Conservation (phyloP, 1,140 invertebrate species). For the Drosophila nigrodunni region DNA sequence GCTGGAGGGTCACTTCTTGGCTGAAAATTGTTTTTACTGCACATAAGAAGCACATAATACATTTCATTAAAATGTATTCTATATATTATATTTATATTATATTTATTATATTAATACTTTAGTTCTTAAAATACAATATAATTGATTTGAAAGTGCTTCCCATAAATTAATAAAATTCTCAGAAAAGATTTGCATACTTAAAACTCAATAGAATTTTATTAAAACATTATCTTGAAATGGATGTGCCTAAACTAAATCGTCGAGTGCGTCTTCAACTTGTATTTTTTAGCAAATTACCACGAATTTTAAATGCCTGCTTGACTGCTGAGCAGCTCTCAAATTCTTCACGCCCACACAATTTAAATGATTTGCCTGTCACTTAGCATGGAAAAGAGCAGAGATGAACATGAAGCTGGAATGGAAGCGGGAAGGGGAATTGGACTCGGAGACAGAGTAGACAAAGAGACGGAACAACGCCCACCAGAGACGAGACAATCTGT, state of each 20-base stretch:
- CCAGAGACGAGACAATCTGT: constrained; percentile 17
- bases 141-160: no score
- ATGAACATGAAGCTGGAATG: not conserved
- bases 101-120: no score
- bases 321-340: constrained; percentile 18
- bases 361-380: constrained; percentile 43
- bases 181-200: no score
- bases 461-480: constrained; percentile 22
- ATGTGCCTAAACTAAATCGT: not conserved
- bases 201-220: not conserved
- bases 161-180: no score
- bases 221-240: not conserved
- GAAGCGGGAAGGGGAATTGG: no score
- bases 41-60: not conserved
- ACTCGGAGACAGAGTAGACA: no score
- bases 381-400: constrained; percentile 17
- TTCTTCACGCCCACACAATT: constrained; percentile 35
- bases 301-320: constrained; percentile 24
- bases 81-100: no score
- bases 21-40: no score
- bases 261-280: constrained; percentile 8
- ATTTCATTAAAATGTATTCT: no score
- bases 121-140: no score
- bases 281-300: constrained; percentile 33
- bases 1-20: constrained; percentile 20